Evolutionary conservation across 2,113 vertebrate species (phyloP), one percentile per base, ranked within the genome.

Genomic region (Pelecanoides urinatrix): DNA sequence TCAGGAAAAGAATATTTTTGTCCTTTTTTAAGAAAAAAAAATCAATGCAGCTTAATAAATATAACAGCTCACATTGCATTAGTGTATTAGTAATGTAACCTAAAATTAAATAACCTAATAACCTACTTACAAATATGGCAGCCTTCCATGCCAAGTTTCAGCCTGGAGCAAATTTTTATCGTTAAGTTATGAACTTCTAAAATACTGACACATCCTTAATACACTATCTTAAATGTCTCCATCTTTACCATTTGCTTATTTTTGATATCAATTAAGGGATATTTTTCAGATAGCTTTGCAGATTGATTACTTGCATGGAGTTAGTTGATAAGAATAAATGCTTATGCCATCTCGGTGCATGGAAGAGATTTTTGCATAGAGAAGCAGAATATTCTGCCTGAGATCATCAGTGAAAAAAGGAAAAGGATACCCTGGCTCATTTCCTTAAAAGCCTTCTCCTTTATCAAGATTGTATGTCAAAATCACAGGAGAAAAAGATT

Each of bases 61-160:
- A 87, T 78, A 88, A 74, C 55, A 92, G 52, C 61, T 87, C 68
- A 84, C 40, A 32, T 59, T 92, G 61, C 76, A 85, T 96, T 95
- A 95, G 61, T 53, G 32, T 79, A 72, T 92, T 92, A 92, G 76
- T 66, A 93, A 93, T 50, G 55, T 55, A 95, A 91, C 73, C 73
- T 87, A 79, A 94, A 94, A 96, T 96, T 90, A 91, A 97, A 92
- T 94, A 97, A 95, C 80, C 86, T 95, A 97, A 92, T 94, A 97
- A 95, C 80, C 86, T 95, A 95, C 91, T 97, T 95, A 82, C 83
- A 96, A 94, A 96, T 92, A 95, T 88, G 92, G 92, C 86, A 95
- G 32, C 44, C 16, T 97, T 97, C 92, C 92, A 95, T 68, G 86
- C 76, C 88, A 96, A 95, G 61, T 79, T 94, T 91, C 72, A 94